Conservation (phyloP, 2,797 vertebrate genomes). For the Linurgus olivaceus region DNA sequence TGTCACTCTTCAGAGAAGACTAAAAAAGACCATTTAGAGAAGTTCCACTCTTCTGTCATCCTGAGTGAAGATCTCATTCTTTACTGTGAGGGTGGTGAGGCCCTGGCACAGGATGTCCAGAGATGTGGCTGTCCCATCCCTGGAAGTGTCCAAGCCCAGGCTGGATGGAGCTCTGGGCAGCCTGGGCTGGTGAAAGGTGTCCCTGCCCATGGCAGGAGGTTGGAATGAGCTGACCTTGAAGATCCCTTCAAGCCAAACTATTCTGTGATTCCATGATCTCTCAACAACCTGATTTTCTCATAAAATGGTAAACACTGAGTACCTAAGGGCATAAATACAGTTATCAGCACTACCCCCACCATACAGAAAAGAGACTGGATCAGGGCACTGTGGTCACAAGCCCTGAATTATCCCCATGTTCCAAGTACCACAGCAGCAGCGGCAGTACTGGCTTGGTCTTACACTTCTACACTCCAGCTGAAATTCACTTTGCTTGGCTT, state of each 20-base stretch:
- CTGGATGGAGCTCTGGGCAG: neutral
- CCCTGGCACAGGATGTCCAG: neutral
- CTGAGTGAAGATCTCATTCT: neutral
- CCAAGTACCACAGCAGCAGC: neutral
- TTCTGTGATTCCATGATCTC: neutral
- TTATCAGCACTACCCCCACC: neutral
- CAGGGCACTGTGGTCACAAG: neutral
- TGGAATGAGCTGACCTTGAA: neutral
- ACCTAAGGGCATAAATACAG: neutral
- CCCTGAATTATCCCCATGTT: neutral
- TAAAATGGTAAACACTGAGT: neutral
- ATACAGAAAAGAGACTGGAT: neutral
- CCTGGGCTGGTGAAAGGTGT: neutral
- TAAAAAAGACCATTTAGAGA: neutral
- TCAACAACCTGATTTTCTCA: neutral
- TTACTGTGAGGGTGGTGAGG: neutral
- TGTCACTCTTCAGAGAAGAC: neutral
- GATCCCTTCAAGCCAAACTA: neutral
- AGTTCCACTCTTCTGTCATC: neutral
- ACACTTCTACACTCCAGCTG: fast-evolving
- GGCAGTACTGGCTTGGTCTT: neutral
- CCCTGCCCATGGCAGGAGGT: neutral
- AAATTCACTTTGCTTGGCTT: neutral
- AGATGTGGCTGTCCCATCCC: neutral
- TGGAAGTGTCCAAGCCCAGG: neutral